Evolutionary conservation across 2,797 vertebrate species (phyloP), one percentile per base, ranked within the genome.

Genomic region (Artibeus lituratus): DNA sequence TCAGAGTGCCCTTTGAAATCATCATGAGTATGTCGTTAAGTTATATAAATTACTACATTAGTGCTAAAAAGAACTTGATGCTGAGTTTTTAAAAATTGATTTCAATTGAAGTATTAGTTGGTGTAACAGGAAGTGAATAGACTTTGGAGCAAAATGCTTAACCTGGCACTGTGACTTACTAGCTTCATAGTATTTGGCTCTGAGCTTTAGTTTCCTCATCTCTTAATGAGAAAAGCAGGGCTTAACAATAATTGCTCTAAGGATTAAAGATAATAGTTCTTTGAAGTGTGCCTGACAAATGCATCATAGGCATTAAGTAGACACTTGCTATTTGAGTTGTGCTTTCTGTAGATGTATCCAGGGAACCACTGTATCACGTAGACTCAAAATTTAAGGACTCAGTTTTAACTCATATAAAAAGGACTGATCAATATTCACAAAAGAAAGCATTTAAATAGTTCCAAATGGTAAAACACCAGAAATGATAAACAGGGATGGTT

Each of bases 41-140:
- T 49, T 35, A 90, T 90, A 65, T 78, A 87, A 93, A 83, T 95
- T 62, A 65, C 47, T 22, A 57, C 7, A 90, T 84, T 65, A 88
- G 19, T 83, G 67, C 21, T 76, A 74, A 96, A 94, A 95, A 51
- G 39, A 78, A 59, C 22, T 87, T 70, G 29, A 55, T 90, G 12
- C 77, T 96, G 16, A 37, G 62, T 72, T 76, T 87, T 35, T 26
- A 3, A 83, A 83, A 76, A 67, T 32, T 77, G 42, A 87, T 44
- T 83, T 94, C 8, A 73, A 10, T 69, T 77, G 29, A 69, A 35
- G 7, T 57, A 14, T 62, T 57, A 26, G 39, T 39, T 90, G 37
- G 12, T 78, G 1, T 67, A 97, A 85, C n/a, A 21, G 35, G 35
- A 95, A 90, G 51, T 42, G 21, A 92, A 81, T 78, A 77, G 15